Evolutionary conservation across 2,113 vertebrate species (phyloP).

Genomic region (Aleadryas rufinucha): DNA sequence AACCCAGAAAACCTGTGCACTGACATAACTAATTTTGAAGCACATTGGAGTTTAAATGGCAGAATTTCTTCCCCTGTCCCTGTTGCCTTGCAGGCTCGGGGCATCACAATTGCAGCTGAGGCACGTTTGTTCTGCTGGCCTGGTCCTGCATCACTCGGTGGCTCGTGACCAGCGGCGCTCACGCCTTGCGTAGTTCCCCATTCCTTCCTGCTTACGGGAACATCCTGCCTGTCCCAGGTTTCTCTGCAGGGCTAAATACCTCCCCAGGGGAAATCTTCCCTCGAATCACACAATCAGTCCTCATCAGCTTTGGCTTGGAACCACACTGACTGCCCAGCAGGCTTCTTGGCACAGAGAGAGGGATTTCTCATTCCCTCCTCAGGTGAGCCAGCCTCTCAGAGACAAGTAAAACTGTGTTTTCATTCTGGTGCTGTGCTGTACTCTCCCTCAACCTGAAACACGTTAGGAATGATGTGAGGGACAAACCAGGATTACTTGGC

Average conservation of each 20-base stretch:
- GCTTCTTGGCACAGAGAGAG: conserved; percentile 76
- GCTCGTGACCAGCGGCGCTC: conserved; percentile 69
- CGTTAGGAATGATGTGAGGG: not conserved
- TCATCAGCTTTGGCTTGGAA: conserved; percentile 77
- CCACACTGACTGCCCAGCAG: conserved; percentile 68
- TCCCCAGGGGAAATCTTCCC: conserved; percentile 74
- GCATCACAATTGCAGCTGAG: conserved; percentile 76
- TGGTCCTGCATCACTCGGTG: conserved; percentile 77
- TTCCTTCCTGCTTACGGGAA: conserved; percentile 79
- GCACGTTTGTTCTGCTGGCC: conserved; percentile 74
- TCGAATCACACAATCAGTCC: conserved; percentile 56
- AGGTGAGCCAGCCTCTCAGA: not conserved
- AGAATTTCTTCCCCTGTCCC: not conserved
- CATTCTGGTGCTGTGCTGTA: not conserved
- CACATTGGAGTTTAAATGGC: not conserved
- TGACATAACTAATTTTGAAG: not conserved
- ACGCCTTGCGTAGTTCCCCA: conserved; percentile 80
- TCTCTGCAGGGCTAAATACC: conserved; percentile 73
- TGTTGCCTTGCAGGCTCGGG: conserved; percentile 66
- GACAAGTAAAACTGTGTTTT: not conserved
- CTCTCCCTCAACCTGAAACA: not conserved
- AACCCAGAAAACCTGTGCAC: accelerated
- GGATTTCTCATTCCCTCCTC: not conserved
- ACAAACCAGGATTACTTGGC: not conserved
- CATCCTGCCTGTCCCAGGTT: conserved; percentile 73